These are phyloP conservation scores for Beroe ovata DNA, from an alignment of 37 sponge, comb jelly and placozoan genomes.

Conservation along the genomic window DNA sequence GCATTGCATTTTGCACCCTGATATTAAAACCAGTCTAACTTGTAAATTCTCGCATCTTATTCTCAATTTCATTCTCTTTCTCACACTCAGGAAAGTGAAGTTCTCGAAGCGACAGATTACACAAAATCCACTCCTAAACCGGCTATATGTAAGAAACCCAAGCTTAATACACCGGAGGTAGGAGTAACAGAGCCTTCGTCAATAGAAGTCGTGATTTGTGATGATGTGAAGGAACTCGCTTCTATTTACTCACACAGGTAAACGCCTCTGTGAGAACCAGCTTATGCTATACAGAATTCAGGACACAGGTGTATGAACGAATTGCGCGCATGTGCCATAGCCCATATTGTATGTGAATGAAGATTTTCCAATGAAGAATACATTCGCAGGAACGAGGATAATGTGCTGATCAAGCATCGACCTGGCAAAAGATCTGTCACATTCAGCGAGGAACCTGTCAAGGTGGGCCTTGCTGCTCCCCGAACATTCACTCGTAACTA, in stretches of 20 bases:
- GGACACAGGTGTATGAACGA: no score
- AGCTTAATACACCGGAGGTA: neutral
- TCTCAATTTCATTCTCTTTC: no score
- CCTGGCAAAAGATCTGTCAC: slow-evolving; percentile 64
- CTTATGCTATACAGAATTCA: no score
- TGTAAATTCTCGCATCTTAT: no score
- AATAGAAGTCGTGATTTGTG: neutral
- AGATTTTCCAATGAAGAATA: no score
- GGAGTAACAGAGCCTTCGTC: neutral
- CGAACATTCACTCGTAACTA: slow-evolving; percentile 11
- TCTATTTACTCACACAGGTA: slow-evolving; percentile 60
- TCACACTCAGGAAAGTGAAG: neutral
- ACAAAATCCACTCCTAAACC: neutral
- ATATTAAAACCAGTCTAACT: no score
- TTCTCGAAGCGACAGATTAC: neutral
- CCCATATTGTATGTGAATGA: no score
- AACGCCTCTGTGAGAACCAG: no score
- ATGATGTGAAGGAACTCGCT: neutral
- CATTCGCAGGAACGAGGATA: slow-evolving; percentile 60
- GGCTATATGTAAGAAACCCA: neutral
- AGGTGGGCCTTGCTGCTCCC: slow-evolving; percentile 27
- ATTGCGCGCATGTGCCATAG: no score
- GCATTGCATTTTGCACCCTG: no score
- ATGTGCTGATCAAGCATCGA: slow-evolving; percentile 39
- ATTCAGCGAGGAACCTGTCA: slow-evolving; percentile 24